Evolutionary conservation across 2,888 invertebrate genomes (phyloP).

Genomic region (Ypsolopha sequella): DNA sequence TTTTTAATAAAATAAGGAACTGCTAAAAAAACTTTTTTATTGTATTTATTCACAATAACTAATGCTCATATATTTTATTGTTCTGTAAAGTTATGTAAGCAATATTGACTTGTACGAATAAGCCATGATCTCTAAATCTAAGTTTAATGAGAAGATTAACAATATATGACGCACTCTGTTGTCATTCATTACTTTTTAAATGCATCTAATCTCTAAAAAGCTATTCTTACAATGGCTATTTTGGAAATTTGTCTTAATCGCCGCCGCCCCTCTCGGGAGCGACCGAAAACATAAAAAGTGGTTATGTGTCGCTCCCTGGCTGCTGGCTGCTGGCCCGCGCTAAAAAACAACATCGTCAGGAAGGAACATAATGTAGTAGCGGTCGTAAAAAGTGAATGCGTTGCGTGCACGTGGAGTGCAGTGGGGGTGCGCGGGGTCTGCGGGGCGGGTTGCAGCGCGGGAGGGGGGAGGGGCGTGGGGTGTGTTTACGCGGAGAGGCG

Average conservation of each 20-base stretch:
- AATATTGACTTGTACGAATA: no score
- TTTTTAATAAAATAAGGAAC: no score
- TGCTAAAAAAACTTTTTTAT: no score
- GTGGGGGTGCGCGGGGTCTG: slow-evolving; percentile 21
- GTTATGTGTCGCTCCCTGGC: slow-evolving; percentile 64
- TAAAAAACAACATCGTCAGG: slow-evolving; percentile 58
- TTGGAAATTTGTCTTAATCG: slow-evolving; percentile 3
- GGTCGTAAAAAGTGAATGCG: slow-evolving; percentile 65
- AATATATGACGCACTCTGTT: background rate
- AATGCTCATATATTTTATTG: no score
- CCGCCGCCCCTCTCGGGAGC: slow-evolving; percentile 42
- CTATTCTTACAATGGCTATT: background rate
- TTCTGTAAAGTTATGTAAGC: no score
- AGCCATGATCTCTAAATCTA: background rate
- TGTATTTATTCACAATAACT: no score
- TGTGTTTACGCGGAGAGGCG: slow-evolving; percentile 58
- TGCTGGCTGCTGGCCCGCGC: slow-evolving; percentile 25
- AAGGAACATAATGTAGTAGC: slow-evolving; percentile 66
- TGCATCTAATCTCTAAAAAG: background rate
- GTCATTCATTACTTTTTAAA: background rate
- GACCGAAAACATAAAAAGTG: slow-evolving; percentile 63
- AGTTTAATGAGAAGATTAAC: background rate
- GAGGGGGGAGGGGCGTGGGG: slow-evolving; percentile 45
- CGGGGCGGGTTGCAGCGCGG: slow-evolving; percentile 12
- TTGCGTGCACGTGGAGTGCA: slow-evolving; percentile 64